These are phyloP conservation scores for Dicrostonyx torquatus DNA, from an alignment of 2,797 vertebrate species.

Conservation along the genomic window DNA sequence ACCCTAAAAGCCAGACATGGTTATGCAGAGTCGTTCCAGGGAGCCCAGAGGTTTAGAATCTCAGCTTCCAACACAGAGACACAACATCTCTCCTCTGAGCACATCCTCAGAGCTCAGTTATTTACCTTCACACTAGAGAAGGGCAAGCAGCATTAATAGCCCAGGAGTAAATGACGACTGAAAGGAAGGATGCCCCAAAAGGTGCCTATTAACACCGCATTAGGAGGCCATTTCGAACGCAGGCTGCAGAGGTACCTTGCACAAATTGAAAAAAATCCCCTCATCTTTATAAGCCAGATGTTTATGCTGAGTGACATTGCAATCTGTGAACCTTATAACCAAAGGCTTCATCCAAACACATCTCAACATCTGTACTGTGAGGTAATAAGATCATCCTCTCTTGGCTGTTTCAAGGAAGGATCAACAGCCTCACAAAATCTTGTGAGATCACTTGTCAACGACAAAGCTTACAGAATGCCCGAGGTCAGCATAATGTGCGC, in stretches of 20 bases:
- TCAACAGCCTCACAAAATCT: neutral
- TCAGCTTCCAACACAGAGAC: neutral
- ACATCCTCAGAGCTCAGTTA: neutral
- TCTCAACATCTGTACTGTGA: neutral
- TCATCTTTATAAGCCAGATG: slow-evolving; percentile 20
- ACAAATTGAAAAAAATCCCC: neutral
- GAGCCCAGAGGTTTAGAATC: neutral
- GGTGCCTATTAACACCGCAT: neutral
- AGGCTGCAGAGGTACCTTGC: neutral
- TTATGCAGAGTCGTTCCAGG: neutral
- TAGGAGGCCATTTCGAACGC: neutral
- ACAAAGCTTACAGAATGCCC: neutral
- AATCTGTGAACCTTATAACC: neutral
- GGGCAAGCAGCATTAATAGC: neutral
- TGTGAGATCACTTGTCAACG: neutral
- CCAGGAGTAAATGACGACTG: neutral
- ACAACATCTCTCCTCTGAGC: neutral
- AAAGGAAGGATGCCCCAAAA: neutral
- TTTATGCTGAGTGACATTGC: slow-evolving; percentile 3
- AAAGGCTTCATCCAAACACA: slow-evolving; percentile 41
- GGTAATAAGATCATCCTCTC: neutral
- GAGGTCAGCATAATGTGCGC: neutral
- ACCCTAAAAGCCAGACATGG: neutral
- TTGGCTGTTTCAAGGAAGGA: slow-evolving; percentile 7
- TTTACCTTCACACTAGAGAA: neutral